Percentiles rank a stretch among this genome's conserved stretches.
phyloP scores from a whole-genome alignment of 2,113 vertebrate species.

The Rhea americana region DNA sequence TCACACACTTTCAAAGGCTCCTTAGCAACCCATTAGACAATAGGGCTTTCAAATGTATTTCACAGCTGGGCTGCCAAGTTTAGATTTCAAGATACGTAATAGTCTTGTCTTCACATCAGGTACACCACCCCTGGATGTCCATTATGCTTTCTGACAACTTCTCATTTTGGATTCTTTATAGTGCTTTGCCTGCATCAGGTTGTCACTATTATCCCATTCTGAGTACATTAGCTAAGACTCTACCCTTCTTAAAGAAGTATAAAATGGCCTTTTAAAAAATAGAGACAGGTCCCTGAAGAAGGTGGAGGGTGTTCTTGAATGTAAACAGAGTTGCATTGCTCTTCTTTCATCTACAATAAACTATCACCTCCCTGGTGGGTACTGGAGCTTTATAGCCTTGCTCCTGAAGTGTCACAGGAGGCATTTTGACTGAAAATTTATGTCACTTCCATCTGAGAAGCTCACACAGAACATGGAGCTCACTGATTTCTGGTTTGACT shows the following conservation, averaged over 20 bases:
- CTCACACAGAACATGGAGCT: background rate
- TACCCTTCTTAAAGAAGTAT: background rate
- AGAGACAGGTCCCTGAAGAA: background rate
- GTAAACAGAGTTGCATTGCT: background rate
- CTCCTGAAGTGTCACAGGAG: background rate
- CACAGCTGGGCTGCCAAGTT: background rate
- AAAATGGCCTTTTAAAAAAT: background rate
- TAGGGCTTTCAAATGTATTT: background rate
- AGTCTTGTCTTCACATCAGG: background rate
- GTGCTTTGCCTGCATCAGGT: background rate
- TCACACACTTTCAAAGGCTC: background rate
- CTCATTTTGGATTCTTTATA: conserved; percentile 19
- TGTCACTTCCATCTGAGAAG: background rate
- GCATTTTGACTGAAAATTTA: background rate
- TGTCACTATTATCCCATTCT: conserved; percentile 11
- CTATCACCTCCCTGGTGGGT: background rate
- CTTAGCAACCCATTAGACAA: conserved; percentile 6
- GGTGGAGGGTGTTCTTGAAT: background rate
- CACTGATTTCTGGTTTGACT: background rate
- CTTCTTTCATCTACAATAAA: background rate
- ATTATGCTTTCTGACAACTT: conserved; percentile 37
- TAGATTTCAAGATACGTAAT: background rate
- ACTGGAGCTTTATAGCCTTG: background rate
- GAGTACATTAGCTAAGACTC: background rate
- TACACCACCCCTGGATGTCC: background rate